These are phyloP conservation scores for Scaptomyza tumidula DNA, from an alignment of 2,888 invertebrate species.

Conservation along the genomic window DNA sequence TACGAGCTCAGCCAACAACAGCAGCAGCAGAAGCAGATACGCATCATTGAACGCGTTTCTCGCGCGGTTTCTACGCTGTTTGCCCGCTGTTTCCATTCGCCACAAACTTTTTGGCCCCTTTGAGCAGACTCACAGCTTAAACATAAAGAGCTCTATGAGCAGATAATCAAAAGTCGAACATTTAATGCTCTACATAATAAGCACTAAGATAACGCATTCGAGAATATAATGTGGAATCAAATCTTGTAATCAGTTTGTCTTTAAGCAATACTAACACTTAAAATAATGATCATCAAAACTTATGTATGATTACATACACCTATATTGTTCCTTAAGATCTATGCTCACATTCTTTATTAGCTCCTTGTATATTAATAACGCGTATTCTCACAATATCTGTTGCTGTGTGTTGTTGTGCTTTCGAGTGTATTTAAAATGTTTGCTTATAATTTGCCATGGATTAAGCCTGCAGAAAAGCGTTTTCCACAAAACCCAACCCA, in stretches of 20 bases:
- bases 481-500: constrained; percentile 31
- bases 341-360: not conserved
- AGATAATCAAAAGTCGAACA: not conserved
- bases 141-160: constrained; percentile 19
- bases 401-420: not conserved
- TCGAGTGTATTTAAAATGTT: constrained; percentile 56
- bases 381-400: not conserved
- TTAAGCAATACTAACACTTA: too few relatives aligned
- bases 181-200: constrained; percentile 25
- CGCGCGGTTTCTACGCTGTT: constrained; percentile 54
- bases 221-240: too few relatives aligned
- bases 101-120: constrained; percentile 43
- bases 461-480: constrained; percentile 39
- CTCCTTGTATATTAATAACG: not conserved
- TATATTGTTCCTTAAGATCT: not conserved
- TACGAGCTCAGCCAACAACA: constrained; percentile 50
- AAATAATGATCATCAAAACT: too few relatives aligned
- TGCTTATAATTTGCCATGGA: constrained; percentile 56
- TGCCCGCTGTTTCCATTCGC: constrained; percentile 28
- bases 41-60: constrained; percentile 72
- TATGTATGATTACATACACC: too few relatives aligned
- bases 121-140: constrained; percentile 16
- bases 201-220: not conserved
- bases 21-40: constrained; percentile 44
- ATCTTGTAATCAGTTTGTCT: too few relatives aligned